Evolutionary conservation across 2,888 invertebrate species (phyloP).

Genomic region (Brachylomia viminalis): DNA sequence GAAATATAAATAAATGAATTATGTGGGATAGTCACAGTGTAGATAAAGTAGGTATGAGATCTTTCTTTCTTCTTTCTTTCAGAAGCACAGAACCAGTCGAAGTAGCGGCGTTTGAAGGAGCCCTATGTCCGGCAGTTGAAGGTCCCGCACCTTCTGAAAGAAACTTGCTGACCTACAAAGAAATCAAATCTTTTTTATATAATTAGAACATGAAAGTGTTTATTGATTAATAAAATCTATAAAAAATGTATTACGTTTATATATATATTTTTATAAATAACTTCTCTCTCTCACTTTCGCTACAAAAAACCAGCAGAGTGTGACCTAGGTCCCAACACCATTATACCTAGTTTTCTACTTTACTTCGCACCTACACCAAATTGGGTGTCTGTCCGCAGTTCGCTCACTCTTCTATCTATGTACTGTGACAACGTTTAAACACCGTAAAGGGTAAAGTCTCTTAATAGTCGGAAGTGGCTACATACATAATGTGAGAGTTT

Average conservation of each 20-base stretch:
- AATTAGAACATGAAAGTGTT: neutral
- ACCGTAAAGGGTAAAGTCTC: conserved; percentile 6
- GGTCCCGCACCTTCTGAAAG: too few species aligned
- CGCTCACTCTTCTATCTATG: neutral
- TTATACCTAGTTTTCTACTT: neutral
- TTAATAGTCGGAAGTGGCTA: conserved; percentile 24
- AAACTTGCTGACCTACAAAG: neutral
- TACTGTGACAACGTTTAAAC: conserved; percentile 15
- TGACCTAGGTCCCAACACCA: neutral
- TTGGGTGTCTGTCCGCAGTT: neutral
- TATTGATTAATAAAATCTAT: neutral
- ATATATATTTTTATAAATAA: too few species aligned
- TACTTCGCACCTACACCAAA: too few species aligned
- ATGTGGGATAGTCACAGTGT: neutral
- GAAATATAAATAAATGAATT: too few species aligned
- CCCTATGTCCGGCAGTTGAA: too few species aligned
- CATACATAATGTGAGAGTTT: neutral
- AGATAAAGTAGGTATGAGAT: too few species aligned
- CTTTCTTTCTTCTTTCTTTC: too few species aligned
- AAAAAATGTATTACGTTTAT: neutral
- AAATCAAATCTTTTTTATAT: neutral
- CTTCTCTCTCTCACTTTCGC: neutral
- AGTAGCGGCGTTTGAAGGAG: too few species aligned
- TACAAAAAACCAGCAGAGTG: neutral
- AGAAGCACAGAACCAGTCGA: too few species aligned